Conservation (phyloP, 2,888 invertebrate genomes). For the Pristionchus japonicus region DNA sequence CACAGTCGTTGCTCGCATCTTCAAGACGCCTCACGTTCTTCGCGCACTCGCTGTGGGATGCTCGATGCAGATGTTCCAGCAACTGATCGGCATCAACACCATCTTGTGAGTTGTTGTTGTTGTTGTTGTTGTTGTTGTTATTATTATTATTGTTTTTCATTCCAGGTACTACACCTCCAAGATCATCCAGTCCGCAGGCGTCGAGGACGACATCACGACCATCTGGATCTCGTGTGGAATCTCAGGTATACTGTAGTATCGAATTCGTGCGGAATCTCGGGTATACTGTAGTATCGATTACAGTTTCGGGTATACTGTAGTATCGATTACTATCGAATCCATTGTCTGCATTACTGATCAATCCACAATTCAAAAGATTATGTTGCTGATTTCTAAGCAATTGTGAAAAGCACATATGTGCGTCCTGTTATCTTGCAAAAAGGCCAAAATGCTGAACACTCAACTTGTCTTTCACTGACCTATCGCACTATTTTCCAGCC, state of each 20-base stretch:
- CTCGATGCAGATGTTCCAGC: conserved; percentile 79
- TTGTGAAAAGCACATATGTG: no score
- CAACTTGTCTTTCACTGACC: no score
- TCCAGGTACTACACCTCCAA: conserved; percentile 69
- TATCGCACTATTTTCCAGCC: no score
- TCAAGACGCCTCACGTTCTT: conserved; percentile 68
- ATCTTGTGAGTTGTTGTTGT: conserved; percentile 75
- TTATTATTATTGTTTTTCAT: not conserved
- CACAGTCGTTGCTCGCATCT: conserved; percentile 59
- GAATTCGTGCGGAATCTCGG: no score
- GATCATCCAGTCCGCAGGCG: conserved; percentile 68
- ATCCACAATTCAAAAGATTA: no score
- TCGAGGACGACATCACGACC: conserved; percentile 66
- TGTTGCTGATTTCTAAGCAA: no score
- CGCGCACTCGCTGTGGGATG: conserved; percentile 78
- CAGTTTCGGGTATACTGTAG: no score
- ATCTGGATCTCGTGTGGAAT: conserved; percentile 67
- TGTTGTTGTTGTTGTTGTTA: not conserved
- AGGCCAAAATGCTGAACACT: no score
- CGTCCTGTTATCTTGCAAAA: no score
- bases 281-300: no score
- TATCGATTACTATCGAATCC: no score
- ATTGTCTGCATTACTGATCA: no score
- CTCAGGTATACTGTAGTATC: conserved; percentile 53
- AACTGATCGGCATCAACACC: conserved; percentile 80